Conservation (phyloP, 2,888 invertebrate species). For the Luperina testacea region DNA sequence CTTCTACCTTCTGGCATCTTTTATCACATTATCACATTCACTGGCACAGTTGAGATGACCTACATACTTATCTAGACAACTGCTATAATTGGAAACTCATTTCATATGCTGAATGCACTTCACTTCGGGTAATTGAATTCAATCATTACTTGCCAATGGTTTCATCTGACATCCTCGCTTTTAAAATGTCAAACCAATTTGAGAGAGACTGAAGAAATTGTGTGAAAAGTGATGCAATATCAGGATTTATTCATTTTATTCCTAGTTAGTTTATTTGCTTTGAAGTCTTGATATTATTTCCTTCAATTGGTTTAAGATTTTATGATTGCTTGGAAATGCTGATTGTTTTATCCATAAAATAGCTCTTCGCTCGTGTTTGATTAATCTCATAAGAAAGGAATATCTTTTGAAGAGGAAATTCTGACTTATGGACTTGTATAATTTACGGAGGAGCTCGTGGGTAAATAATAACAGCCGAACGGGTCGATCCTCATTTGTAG, state of each 20-base stretch:
- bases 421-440: background rate
- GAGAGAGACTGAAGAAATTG: conserved; percentile 17
- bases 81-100: conserved; percentile 23
- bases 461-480: too few relatives aligned
- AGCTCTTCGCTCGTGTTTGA: background rate
- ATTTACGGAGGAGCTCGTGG: background rate
- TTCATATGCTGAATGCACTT: conserved; percentile 38
- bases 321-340: background rate
- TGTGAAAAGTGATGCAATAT: background rate
- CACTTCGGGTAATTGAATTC: conserved; percentile 39
- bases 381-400: background rate
- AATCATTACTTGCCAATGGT: conserved; percentile 39
- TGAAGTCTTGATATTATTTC: background rate
- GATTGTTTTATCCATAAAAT: background rate
- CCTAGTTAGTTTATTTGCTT: background rate
- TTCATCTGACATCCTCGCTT: conserved; percentile 36
- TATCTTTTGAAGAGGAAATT: background rate
- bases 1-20: background rate
- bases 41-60: conserved; percentile 8
- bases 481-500: too few relatives aligned
- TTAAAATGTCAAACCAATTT: conserved; percentile 54
- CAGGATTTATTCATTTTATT: background rate
- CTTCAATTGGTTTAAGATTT: background rate
- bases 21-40: background rate
- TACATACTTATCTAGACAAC: conserved; percentile 15